A percentile compares a stretch with the other conserved stretches of the same genome.
These are phyloP conservation scores for Drosophila nr. perissopoda DNA, from an alignment of 2,888 invertebrate genomes.

Conservation along the genomic window DNA sequence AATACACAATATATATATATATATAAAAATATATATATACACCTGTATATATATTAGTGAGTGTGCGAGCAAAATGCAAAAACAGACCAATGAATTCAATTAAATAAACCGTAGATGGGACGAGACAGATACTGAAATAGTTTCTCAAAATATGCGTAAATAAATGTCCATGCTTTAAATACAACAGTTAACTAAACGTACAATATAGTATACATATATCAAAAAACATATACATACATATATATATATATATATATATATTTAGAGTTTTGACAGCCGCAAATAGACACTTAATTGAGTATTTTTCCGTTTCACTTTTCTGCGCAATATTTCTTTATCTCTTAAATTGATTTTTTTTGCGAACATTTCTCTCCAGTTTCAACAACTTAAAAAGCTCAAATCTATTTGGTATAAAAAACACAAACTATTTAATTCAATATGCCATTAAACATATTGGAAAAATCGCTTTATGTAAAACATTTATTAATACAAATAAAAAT, in stretches of 20 bases:
- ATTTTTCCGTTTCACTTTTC: slow-evolving; percentile 14
- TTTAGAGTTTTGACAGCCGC: slow-evolving; percentile 19
- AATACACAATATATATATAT: slow-evolving; percentile 9
- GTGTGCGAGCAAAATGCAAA: slow-evolving; percentile 9
- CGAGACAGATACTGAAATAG: slow-evolving; percentile 14
- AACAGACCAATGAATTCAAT: slow-evolving; percentile 45
- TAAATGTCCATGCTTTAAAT: slow-evolving; percentile 73
- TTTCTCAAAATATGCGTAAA: slow-evolving; percentile 11
- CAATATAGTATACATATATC: slow-evolving; percentile 52
- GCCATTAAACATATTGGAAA: slow-evolving; percentile 43
- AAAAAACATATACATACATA: slow-evolving; percentile 9
- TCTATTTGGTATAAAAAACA: slow-evolving; percentile 35
- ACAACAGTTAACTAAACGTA: slow-evolving; percentile 77
- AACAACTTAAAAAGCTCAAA: slow-evolving; percentile 37
- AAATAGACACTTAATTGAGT: slow-evolving; percentile 19
- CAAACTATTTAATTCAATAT: slow-evolving; percentile 39
- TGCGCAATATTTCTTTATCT: slow-evolving; percentile 13
- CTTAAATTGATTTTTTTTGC: neutral
- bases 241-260: slow-evolving; percentile 7
- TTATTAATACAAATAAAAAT: slow-evolving; percentile 68
- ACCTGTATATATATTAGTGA: neutral
- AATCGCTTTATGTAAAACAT: slow-evolving; percentile 75
- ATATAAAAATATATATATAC: slow-evolving; percentile 7
- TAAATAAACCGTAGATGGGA: slow-evolving; percentile 56
- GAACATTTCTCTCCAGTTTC: slow-evolving; percentile 5